A percentile compares a stretch with the other conserved stretches of the same genome.
phyloP scores from a whole-genome alignment of 2,888 invertebrate genomes.

The Diloba caeruleocephala region DNA sequence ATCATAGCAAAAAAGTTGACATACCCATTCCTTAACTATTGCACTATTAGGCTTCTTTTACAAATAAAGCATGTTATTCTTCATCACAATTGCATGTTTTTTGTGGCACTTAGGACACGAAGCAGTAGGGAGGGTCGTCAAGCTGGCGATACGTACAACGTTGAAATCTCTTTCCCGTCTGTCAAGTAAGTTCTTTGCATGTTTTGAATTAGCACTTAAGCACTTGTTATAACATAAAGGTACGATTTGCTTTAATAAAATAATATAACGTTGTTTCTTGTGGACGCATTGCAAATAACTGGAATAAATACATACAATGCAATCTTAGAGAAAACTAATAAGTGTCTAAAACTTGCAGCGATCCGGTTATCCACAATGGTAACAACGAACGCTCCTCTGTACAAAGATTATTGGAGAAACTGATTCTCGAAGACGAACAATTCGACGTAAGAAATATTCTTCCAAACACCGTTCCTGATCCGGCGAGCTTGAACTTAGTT shows the following conservation, averaged over 20 bases:
- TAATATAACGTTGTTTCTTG: conserved; percentile 31
- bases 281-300: conserved; percentile 1
- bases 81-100: conserved; percentile 86
- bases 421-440: conserved; percentile 97
- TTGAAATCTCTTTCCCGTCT: conserved; percentile 97
- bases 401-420: conserved; percentile 94
- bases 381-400: conserved; percentile 96
- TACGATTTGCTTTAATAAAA: conserved; percentile 32
- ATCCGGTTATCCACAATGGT: conserved; percentile 96
- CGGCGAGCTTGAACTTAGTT: conserved; percentile 95
- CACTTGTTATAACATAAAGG: conserved; percentile 53
- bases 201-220: conserved; percentile 63
- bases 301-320: background rate
- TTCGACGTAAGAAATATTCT: conserved; percentile 97
- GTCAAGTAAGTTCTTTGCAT: conserved; percentile 93
- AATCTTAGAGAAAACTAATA: background rate
- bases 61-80: conserved; percentile 74
- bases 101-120: conserved; percentile 91
- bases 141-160: conserved; percentile 96
- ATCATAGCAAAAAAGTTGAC: conserved; percentile 36
- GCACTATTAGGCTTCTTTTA: conserved; percentile 60
- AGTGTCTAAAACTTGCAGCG: conserved; percentile 87
- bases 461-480: conserved; percentile 98
- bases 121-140: conserved; percentile 94
- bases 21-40: conserved; percentile 20